Conservation (phyloP, 1,140 invertebrate genomes). For the Probaryconus sp. region DNA sequence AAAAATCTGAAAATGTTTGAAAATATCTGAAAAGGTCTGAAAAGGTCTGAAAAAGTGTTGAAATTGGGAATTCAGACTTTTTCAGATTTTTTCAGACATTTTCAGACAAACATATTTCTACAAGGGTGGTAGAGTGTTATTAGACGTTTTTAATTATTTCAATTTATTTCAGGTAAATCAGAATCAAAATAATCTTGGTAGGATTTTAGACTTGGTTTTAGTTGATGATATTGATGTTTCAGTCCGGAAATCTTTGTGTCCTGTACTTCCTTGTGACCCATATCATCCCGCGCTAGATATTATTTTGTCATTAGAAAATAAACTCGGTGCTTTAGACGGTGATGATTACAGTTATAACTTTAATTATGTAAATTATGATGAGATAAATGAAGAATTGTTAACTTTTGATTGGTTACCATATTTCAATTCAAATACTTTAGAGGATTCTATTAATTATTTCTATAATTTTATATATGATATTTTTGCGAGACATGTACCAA, state of each 20-base stretch:
- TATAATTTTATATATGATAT: background rate
- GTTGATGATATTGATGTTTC: background rate
- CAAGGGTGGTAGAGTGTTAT: background rate
- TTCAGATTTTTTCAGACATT: too few species aligned
- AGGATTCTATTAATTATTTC: background rate
- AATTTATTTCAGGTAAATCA: constrained; percentile 13
- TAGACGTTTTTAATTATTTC: background rate
- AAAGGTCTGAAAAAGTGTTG: too few species aligned
- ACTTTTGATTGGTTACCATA: background rate
- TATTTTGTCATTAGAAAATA: background rate
- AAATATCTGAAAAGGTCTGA: too few species aligned
- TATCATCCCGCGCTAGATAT: constrained; percentile 8
- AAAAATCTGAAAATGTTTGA: too few species aligned
- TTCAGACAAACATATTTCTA: too few species aligned
- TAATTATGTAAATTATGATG: too few species aligned
- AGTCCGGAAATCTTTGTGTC: background rate
- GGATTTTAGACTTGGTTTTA: constrained; percentile 11
- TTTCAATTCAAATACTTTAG: background rate
- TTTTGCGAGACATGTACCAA: background rate
- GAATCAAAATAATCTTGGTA: constrained; percentile 1
- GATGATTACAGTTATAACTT: too few species aligned
- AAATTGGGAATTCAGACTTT: too few species aligned
- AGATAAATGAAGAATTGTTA: too few species aligned
- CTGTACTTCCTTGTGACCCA: background rate
- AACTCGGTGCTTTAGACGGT: too few species aligned